Evolutionary conservation across 1,140 invertebrate genomes (phyloP).

Genomic region (Drosophila willistoni): DNA sequence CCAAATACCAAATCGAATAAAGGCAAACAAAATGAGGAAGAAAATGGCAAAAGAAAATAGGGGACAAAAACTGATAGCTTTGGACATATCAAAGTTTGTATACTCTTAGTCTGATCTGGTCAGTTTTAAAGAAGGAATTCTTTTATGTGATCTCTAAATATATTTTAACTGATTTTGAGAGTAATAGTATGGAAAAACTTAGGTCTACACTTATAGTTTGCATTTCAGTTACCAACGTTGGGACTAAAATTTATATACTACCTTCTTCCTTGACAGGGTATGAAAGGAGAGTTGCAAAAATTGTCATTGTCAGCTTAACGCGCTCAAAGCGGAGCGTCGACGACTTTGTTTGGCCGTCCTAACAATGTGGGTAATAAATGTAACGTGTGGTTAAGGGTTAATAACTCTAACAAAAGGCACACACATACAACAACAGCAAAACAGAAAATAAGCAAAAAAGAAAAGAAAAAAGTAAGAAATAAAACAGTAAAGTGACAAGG

Average conservation of each 20-base stretch:
- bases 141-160: too few species aligned
- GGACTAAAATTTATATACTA: neutral
- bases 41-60: constrained; percentile 29
- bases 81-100: neutral
- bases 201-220: too few species aligned
- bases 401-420: constrained; percentile 71
- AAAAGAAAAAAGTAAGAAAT: constrained; percentile 53
- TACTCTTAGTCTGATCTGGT: neutral
- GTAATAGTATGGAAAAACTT: too few species aligned
- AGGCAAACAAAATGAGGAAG: constrained; percentile 35
- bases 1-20: constrained; percentile 57
- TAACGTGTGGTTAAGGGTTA: constrained; percentile 79
- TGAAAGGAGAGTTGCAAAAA: constrained; percentile 2
- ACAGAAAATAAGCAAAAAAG: constrained; percentile 13
- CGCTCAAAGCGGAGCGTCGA: constrained; percentile 35
- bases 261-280: neutral
- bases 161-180: too few species aligned
- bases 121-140: neutral
- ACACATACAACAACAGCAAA: constrained; percentile 24
- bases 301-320: constrained; percentile 79
- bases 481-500: constrained; percentile 41
- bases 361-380: constrained; percentile 73
- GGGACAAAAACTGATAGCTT: neutral
- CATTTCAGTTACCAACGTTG: too few species aligned
- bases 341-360: constrained; percentile 41